Conservation (phyloP, 2,113 vertebrate species). For the Passerina amoena region DNA sequence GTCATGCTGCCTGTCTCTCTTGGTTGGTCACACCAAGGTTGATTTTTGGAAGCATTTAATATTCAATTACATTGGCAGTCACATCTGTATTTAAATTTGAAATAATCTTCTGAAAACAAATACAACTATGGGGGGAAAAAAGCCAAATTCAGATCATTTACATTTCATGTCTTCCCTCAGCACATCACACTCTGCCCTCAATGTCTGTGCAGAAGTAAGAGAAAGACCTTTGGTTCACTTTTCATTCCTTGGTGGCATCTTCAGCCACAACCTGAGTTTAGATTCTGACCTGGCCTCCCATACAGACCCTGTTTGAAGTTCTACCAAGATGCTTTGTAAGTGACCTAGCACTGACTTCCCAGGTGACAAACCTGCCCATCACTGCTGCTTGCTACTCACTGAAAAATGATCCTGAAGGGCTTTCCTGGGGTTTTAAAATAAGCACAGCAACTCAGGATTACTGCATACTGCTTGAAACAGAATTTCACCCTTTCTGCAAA, state of each 20-base stretch:
- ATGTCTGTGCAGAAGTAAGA: neutral
- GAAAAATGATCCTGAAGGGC: constrained; percentile 43
- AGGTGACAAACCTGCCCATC: constrained; percentile 35
- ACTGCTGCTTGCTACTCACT: constrained; percentile 23
- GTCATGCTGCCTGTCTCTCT: constrained; percentile 31
- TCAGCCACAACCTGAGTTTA: neutral
- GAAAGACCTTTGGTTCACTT: neutral
- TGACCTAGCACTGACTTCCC: neutral
- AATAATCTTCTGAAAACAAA: constrained; percentile 13
- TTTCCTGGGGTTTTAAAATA: constrained; percentile 51
- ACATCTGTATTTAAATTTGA: constrained; percentile 5
- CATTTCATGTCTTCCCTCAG: neutral
- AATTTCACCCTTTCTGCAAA: constrained; percentile 51
- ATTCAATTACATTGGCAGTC: neutral
- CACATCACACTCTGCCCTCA: neutral
- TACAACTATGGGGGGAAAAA: neutral
- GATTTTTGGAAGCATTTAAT: constrained; percentile 21
- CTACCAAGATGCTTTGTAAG: constrained; percentile 28
- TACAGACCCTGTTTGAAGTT: constrained; percentile 44
- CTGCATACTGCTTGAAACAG: neutral
- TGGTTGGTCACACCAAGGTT: constrained; percentile 18
- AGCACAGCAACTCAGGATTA: constrained; percentile 50
- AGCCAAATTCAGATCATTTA: neutral
- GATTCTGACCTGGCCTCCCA: constrained; percentile 66
- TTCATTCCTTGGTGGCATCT: neutral